Evolutionary conservation across 2,113 vertebrate genomes (phyloP), one percentile per base, ranked within the genome.

Genomic region (Cyprinodon tularosa): DNA sequence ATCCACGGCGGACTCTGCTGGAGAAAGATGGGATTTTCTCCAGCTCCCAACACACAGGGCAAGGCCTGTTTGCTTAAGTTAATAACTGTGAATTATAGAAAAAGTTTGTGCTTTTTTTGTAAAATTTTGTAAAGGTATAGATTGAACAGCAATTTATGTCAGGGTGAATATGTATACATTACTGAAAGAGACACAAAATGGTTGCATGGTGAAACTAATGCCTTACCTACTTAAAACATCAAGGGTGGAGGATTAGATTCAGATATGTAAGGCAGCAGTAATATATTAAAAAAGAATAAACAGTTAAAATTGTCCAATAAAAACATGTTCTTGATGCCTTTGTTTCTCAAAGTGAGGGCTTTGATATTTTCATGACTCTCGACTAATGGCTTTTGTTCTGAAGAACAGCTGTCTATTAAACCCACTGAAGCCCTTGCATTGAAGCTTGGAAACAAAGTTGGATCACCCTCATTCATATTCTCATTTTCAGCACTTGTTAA

Each of bases 151-250:
- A 73, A 68, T 36, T 10, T 17, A 63, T 79, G 78, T 74, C 45
- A 37, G 81, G 15, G 39, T 59, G 74, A 44, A 53, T 72, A 45
- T 74, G 50, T 82, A 71, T 76, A 29, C 42, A 62, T 7, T 4
- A 7, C 61, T 84, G 73, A 85, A 73, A 74, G 81, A 84, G 80
- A 78, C 83, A 87, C 63, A 44, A 72, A 62, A 84, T 80, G 66
- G 79, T 72, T 64, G 74, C 60, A 68, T 61, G 68, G 76, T 47
- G 64, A 53, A 68, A 74, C 68, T 59, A 65, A 72, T 70, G 73
- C 66, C 65, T 72, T 45, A 61, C 77, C 84, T 77, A 57, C 79
- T 85, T 84, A 70, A 64, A 59, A 89, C 5, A 78, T 66, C 22
- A 62, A 36, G 38, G 48, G 62, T 61, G 63, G 70, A 78, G 36